phyloP scores from a whole-genome alignment of 1,140 invertebrate genomes.

The Nymphalis io region DNA sequence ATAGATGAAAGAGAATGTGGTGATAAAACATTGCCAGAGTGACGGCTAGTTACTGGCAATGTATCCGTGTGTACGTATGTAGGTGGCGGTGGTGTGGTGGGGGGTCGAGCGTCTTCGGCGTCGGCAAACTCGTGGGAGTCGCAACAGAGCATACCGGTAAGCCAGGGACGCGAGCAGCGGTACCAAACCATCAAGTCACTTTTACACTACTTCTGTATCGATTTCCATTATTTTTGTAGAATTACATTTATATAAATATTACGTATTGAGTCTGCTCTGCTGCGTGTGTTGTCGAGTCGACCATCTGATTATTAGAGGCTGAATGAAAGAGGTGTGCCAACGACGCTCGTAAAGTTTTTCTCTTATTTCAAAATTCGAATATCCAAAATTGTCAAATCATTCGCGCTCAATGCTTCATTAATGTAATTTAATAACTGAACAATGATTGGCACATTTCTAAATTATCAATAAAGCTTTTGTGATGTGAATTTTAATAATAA shows the following conservation, averaged over 20 bases:
- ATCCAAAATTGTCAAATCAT: neutral
- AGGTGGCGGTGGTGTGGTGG: slow-evolving; percentile 75
- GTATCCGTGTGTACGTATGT: slow-evolving; percentile 74
- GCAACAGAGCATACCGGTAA: slow-evolving; percentile 78
- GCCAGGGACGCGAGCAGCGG: slow-evolving; percentile 68
- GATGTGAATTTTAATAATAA: slow-evolving; percentile 75
- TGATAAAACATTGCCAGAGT: slow-evolving; percentile 46
- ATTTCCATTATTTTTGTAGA: slow-evolving; percentile 76
- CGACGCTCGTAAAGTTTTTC: slow-evolving; percentile 22
- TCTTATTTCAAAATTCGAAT: neutral
- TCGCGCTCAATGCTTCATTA: neutral
- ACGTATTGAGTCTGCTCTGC: slow-evolving; percentile 76
- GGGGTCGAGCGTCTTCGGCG: slow-evolving; percentile 61
- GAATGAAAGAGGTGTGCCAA: slow-evolving; percentile 72
- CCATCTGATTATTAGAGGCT: slow-evolving; percentile 71
- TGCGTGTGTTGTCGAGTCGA: slow-evolving; percentile 77
- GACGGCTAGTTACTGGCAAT: slow-evolving; percentile 51
- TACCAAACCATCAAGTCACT: slow-evolving; percentile 63
- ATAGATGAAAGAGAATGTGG: slow-evolving; percentile 24
- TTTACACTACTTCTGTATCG: slow-evolving; percentile 65
- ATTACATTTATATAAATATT: slow-evolving; percentile 63
- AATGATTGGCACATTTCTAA: slow-evolving; percentile 69
- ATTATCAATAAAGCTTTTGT: slow-evolving; percentile 72
- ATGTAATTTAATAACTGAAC: neutral
- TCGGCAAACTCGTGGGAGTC: slow-evolving; percentile 72